Evolutionary conservation across 2,113 vertebrate species (phyloP), one percentile per base, ranked within the genome.

Genomic region (Alectura lathami): DNA sequence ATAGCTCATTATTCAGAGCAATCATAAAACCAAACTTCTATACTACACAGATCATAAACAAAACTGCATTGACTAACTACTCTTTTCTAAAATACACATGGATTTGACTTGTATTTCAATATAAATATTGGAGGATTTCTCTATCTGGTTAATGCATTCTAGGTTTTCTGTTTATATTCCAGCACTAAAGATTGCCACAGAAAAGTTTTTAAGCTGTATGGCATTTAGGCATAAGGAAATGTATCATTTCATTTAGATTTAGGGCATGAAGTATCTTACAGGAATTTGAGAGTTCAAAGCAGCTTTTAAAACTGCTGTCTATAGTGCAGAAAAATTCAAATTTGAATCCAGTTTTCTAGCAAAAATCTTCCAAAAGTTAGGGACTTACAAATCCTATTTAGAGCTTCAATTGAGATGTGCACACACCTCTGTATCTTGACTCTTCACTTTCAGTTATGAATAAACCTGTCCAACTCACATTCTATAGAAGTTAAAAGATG

Each of bases 121-220:
- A 78, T 57, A 91, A 96, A 88, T 83, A 88, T 92, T 62, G 48
- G 66, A 81, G 59, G 43, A 59, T 86, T 86, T 50, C 34, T 66
- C 77, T 84, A 88, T 86, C 84, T 91, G 76, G 13, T 88, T 73
- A 40, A 86, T 7, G 34, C 23, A 86, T 36, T 11, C 4, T 76
- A 73, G 16, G 4, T 69, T 86, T 95, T 64, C 47, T 63, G 16
- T 54, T 83, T 76, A 29, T 91, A 32, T 73, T 88, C 54, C 64
- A 27, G 29, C 40, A 81, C 15, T 40, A 60, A 29, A 29, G 22
- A 68, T 29, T 87, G n/a, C n/a, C 11, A 20, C 75, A 34, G 51
- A 79, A 75, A 75, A 36, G 56, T 59, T 83, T 70, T 90, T 62
- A 85, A 85, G 50, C 21, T 53, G 13, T 30, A 27, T 45, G 81